Evolutionary conservation across 2,113 vertebrate species (phyloP), one percentile per base, ranked within the genome.

Genomic region (Nothocercus nigrocapillus): DNA sequence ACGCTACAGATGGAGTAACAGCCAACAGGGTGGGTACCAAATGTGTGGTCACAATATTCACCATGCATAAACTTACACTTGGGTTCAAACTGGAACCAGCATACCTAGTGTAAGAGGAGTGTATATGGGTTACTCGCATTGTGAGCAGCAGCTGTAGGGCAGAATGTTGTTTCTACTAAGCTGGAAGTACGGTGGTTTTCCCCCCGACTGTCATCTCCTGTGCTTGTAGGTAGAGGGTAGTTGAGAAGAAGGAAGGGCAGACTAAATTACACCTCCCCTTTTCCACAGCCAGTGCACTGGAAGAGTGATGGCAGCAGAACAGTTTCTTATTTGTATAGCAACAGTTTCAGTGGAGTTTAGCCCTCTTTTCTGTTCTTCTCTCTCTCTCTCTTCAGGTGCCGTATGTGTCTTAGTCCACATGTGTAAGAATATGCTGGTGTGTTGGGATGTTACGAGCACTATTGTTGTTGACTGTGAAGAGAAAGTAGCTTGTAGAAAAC

Each of bases 71-170:
- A 18, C 13, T 27, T 40, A 10, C 24, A 10, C 45, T 61, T 17
- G 6, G 24, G 5, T 32, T 13, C 73, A 44, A 27, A 75, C 32
- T 7, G 36, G 54, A 77, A 16, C 36, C 2, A 75, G n/a, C 53
- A 21, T 9, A 1, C 0, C 32, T 54, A 6, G 4, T 36, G 24
- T 11, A 19, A 11, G 7, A 18, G 38, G 44, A 14, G 20, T 18
- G 36, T 19, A 0, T 24, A 1, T 13, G 40, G 67, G 34, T 59
- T 63, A 17, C 18, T 49, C 2, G 34, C 30, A 0, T 0, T 17
- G 21, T 34, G 38, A 81, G 82, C 30, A 70, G 59, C 73, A 88
- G 76, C 49, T 74, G 0, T 2, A 42, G 59, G 34, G 63, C 40
- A 67, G 63, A 49, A 27, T 0, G 1, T 34, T 14, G 40, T 44